phyloP scores from a whole-genome alignment of 2,113 vertebrate genomes.

The Oryzias javanicus region DNA sequence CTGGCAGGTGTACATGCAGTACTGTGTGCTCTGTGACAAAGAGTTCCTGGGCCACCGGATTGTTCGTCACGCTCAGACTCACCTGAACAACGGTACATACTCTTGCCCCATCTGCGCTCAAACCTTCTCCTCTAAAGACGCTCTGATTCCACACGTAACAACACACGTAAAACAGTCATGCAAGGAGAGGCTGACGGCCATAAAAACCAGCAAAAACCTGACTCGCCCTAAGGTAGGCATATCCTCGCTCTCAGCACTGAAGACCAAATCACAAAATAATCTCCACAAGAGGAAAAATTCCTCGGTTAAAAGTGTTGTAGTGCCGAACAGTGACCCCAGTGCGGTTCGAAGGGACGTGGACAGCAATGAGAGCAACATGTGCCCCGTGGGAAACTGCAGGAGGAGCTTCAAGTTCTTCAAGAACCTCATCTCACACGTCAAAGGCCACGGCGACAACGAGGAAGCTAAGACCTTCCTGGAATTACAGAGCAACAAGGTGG shows the following conservation, averaged over 20 bases:
- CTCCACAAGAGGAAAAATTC: conserved; percentile 79
- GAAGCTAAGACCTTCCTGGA: conserved; percentile 94
- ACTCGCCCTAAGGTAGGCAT: conserved; percentile 79
- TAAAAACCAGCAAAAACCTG: conserved; percentile 88
- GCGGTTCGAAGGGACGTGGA: conserved; percentile 66
- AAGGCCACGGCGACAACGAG: conserved; percentile 87
- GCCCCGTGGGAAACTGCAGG: conserved; percentile 89
- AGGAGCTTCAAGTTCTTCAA: conserved; percentile 95
- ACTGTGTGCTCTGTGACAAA: conserved; percentile 96
- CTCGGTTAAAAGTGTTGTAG: conserved; percentile 72
- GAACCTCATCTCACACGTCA: conserved; percentile 92
- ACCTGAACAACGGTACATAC: conserved; percentile 87
- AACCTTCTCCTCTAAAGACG: conserved; percentile 90
- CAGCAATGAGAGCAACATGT: conserved; percentile 83
- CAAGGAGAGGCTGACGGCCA: conserved; percentile 91
- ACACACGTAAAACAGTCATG: conserved; percentile 95
- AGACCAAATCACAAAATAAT: conserved; percentile 78
- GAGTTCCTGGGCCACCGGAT: conserved; percentile 97
- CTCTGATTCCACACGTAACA: conserved; percentile 91
- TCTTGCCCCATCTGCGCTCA: conserved; percentile 95
- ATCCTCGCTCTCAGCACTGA: conserved; percentile 72
- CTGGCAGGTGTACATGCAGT: conserved; percentile 99
- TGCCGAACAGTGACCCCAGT: conserved; percentile 71
- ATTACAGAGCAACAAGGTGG: conserved; percentile 94
- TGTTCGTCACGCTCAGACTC: conserved; percentile 94